Evolutionary conservation across 64 coral and sea anemone species (phyloP), one percentile per base, ranked within the genome.

Genomic region (Anthopleura sola): DNA sequence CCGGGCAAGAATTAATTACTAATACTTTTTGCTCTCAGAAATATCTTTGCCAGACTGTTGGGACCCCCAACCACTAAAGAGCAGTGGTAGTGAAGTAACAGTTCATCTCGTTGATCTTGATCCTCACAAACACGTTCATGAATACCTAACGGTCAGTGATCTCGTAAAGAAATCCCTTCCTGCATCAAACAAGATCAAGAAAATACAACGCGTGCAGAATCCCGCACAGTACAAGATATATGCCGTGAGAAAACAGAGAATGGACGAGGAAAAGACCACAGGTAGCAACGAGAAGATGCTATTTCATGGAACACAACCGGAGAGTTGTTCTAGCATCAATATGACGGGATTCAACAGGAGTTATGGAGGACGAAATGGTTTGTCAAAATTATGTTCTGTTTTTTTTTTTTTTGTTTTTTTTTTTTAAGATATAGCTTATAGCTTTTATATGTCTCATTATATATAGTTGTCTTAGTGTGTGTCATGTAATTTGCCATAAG

Each of bases 161-260:
- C 26, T 13, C 32, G 23, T 68, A 1, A 15, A 20, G 8, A 1
- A 10, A 62, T 60, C 56, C 84, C 6, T 82, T 71, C 32, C 0
- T 3, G 0, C 60, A 55, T 26, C 17, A 20, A 75, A 80, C 40
- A 31, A 28, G 5, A 92, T 92, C 0, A 24, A 31, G 1, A 92
- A 81, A 56, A 92, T 97, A 37, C 75, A 92, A 28, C 83, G 94
- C 33, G 81, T 97, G 4, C 94, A 97, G 55, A 97, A 92, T 57
- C 94, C 94, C 44, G 29, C 31, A 31, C 90, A 92, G 1, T 92
- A 84, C 33, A 49, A 48, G n/a, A 37, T 36, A 2, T 97, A 97
- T 33, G 64, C 64, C 11, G 5, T 68, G 5, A 68, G 26, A 55
- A 97, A 97, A 34, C 84, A 92, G 57, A 89, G 64, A 26, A 92